Conservation (phyloP, 2,888 invertebrate genomes). For the Melinaea menophilus region DNA sequence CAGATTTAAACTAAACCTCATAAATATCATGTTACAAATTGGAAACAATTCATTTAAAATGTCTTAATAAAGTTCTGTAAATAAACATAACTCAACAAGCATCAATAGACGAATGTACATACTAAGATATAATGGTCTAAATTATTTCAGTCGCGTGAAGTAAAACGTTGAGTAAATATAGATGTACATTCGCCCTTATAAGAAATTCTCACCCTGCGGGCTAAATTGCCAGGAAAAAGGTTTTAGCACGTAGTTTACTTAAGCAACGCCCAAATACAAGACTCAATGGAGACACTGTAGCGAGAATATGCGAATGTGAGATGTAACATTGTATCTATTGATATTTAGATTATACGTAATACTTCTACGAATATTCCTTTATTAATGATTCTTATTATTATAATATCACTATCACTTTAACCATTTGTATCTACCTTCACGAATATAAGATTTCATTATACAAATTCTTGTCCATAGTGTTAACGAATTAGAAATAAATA, state of each 20-base stretch:
- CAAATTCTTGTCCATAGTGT: too few species aligned
- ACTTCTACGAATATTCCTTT: too few species aligned
- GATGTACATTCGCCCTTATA: constrained; percentile 12
- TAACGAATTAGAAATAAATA: too few species aligned
- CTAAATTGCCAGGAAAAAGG: constrained; percentile 48
- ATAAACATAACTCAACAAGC: not conserved
- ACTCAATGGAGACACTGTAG: constrained; percentile 8
- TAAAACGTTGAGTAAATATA: constrained; percentile 6
- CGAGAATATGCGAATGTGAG: not conserved
- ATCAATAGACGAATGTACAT: not conserved
- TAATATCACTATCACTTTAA: too few species aligned
- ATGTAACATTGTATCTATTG: not conserved
- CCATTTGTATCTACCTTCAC: too few species aligned
- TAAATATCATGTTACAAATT: too few species aligned
- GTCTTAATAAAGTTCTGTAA: too few species aligned
- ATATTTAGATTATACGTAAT: too few species aligned
- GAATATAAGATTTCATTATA: too few species aligned
- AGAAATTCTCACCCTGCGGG: constrained; percentile 24
- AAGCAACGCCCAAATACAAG: constrained; percentile 17
- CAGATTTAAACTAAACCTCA: too few species aligned
- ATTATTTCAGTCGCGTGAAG: not conserved
- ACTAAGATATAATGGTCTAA: not conserved
- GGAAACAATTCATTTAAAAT: not conserved
- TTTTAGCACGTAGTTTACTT: constrained; percentile 40
- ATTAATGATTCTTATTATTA: too few species aligned